Percentiles rank a stretch among this genome's conserved stretches.
phyloP scores from a whole-genome alignment of 2,888 invertebrate species.

The Geophilus truncorum region DNA sequence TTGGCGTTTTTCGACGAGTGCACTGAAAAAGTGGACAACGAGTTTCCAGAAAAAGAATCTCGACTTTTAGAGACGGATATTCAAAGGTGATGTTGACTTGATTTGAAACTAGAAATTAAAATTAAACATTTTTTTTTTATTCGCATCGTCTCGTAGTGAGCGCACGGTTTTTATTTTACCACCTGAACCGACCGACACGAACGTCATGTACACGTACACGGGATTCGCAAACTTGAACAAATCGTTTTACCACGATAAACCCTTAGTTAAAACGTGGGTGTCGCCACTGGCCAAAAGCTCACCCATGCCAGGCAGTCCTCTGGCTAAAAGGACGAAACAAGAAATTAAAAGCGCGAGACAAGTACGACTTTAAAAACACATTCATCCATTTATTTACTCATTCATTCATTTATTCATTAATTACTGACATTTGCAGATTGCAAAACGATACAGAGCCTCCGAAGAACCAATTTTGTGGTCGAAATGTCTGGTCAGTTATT shows the following conservation, averaged over 20 bases:
- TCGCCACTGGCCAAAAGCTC: conserved; percentile 46
- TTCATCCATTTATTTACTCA: too few relatives aligned
- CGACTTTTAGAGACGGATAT: conserved; percentile 74
- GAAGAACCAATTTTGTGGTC: conserved; percentile 84
- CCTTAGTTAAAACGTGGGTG: conserved; percentile 41
- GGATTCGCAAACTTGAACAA: conserved; percentile 49
- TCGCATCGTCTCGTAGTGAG: conserved; percentile 59
- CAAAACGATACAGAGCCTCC: conserved; percentile 59
- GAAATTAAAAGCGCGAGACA: conserved; percentile 90
- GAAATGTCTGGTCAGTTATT: conserved; percentile 55
- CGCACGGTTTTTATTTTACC: conserved; percentile 92
- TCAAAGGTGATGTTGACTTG: neutral
- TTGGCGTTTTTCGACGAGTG: conserved; percentile 97
- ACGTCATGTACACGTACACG: conserved; percentile 44
- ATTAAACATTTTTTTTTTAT: too few relatives aligned
- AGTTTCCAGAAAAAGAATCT: conserved; percentile 44
- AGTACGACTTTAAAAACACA: too few relatives aligned
- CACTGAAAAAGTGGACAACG: conserved; percentile 62
- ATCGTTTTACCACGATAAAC: conserved; percentile 48
- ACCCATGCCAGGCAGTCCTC: conserved; percentile 71
- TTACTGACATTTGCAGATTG: conserved; percentile 45
- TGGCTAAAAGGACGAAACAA: conserved; percentile 89
- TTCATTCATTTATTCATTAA: neutral
- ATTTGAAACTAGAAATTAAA: neutral
- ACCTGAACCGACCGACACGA: conserved; percentile 64